Conservation (phyloP, 2,113 vertebrate genomes). For the Rhegmatorhina hoffmannsi region DNA sequence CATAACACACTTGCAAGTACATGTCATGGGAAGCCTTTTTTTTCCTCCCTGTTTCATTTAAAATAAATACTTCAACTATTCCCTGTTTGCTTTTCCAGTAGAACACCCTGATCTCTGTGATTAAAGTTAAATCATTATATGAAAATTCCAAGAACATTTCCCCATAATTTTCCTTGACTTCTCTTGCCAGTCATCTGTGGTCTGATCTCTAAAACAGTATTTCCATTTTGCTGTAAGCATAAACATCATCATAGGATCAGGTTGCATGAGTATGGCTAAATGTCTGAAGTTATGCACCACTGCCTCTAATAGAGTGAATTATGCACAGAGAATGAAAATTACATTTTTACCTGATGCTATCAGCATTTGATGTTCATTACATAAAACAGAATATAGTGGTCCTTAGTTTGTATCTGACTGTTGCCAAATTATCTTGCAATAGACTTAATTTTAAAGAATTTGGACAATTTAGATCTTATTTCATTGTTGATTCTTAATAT, state of each 20-base stretch:
- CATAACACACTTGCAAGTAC: constrained; percentile 16
- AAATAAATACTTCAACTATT: constrained; percentile 57
- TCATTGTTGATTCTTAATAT: not conserved
- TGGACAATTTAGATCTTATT: not conserved
- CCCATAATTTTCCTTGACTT: not conserved
- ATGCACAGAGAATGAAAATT: not conserved
- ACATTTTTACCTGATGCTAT: not conserved
- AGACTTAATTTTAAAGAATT: not conserved
- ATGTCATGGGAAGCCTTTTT: not conserved
- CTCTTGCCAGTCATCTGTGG: not conserved
- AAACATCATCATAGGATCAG: constrained; percentile 3
- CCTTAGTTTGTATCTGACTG: not conserved
- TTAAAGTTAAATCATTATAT: constrained; percentile 40
- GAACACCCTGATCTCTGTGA: constrained; percentile 56
- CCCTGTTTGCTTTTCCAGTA: constrained; percentile 1
- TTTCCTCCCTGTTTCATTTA: not conserved
- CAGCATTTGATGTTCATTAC: not conserved
- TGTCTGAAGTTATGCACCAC: not conserved
- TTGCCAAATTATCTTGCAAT: not conserved
- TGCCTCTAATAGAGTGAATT: not conserved
- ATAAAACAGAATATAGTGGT: not conserved
- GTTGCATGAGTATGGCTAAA: not conserved
- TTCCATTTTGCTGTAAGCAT: constrained; percentile 16
- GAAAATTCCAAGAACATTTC: not conserved
- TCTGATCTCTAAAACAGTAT: constrained; percentile 33